Evolutionary conservation across 2,113 vertebrate species (phyloP), one percentile per base, ranked within the genome.

Genomic region (Balaenoptera acutorostrata): DNA sequence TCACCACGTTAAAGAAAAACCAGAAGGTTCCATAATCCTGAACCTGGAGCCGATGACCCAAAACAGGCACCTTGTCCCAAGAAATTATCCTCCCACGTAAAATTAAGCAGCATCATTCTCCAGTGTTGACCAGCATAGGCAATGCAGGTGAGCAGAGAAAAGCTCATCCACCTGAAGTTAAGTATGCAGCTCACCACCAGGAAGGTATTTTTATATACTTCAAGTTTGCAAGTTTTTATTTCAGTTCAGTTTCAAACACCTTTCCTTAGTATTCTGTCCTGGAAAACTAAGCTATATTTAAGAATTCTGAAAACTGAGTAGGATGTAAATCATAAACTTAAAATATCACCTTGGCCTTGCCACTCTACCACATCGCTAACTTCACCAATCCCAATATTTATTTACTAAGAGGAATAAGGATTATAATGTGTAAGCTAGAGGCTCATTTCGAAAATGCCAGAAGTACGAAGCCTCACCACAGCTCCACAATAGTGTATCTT

Each of bases 281-380:
- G 27, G 64, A 82, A 90, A 96, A 84, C 61, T 63, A 84, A 66
- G 27, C 85, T 72, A 18, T 33, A 20, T 7, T 82, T 61, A 80
- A 82, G 33, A 92, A 97, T 74, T 94, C 88, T 23, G 33, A 90
- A 93, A 96, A 81, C 6, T 27, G 15, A 94, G 68, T 31, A 90
- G 72, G 57, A 94, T 90, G 31, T 44, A 39, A 94, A 69, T 72
- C 25, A 69, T 33, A 61, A 87, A 75, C 68, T 72, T 36, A 80
- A 95, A 39, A 66, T n/a, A 18, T 29, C 61, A 71, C 18, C 90
- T 64, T 69, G 44, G 41, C 52, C 61, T 75, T 71, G n/a, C 3
- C 27, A 57, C 10, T 44, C 41, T 74, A 36, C 69, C 13, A 57
- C 3, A n/a, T 41, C 1, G n/a, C 31, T 78, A 52, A 88, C 46